These are phyloP conservation scores for Drosophila koepferae DNA, from an alignment of 2,888 invertebrate genomes.

Conservation along the genomic window DNA sequence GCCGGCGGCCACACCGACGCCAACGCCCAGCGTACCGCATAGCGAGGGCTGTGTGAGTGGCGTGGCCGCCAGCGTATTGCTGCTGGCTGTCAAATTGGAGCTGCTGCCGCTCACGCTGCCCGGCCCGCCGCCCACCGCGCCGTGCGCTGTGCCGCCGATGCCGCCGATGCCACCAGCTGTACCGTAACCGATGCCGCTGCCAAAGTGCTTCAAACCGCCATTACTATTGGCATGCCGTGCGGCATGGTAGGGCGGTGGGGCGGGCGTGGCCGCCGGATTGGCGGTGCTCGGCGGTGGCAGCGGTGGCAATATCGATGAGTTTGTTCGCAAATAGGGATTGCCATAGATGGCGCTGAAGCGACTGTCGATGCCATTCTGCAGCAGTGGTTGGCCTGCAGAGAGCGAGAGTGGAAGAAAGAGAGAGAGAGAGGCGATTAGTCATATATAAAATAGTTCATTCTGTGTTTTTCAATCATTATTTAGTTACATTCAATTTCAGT, in stretches of 20 bases:
- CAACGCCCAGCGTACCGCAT: constrained; percentile 78
- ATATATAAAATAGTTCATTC: not conserved
- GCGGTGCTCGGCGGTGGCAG: constrained; percentile 88
- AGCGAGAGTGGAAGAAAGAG: not conserved
- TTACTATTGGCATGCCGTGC: constrained; percentile 80
- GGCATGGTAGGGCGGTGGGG: constrained; percentile 91
- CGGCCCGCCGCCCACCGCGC: constrained; percentile 81
- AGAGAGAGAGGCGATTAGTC: constrained; percentile 5
- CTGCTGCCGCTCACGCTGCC: constrained; percentile 87
- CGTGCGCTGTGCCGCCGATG: not conserved
- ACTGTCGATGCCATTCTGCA: constrained; percentile 85
- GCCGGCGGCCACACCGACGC: constrained; percentile 83
- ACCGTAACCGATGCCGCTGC: constrained; percentile 35
- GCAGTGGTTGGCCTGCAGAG: constrained; percentile 83
- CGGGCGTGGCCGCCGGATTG: constrained; percentile 92
- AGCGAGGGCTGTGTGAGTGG: constrained; percentile 87
- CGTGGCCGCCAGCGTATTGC: constrained; percentile 83
- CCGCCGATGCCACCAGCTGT: constrained; percentile 29
- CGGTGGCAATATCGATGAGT: constrained; percentile 86
- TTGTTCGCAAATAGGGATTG: constrained; percentile 93
- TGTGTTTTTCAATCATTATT: no score
- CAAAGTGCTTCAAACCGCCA: constrained; percentile 75
- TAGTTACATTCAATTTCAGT: not conserved
- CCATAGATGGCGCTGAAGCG: constrained; percentile 95
- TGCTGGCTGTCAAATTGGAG: constrained; percentile 84